Evolutionary conservation across 2,113 vertebrate genomes (phyloP), one percentile per base, ranked within the genome.

Genomic region (Campylomormyrus tamandua): DNA sequence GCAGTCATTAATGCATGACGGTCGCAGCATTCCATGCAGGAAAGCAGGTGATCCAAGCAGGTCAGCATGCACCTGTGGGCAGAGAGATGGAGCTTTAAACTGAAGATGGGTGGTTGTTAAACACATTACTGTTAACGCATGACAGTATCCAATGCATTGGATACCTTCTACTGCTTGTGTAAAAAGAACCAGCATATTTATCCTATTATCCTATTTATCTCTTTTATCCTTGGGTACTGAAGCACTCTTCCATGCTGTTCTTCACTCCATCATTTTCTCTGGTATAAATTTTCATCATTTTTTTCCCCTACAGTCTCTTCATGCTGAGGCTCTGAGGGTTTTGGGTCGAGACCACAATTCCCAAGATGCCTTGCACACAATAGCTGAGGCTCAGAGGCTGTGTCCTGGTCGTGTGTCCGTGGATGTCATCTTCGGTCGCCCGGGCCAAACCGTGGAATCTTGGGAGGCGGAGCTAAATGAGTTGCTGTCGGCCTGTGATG

Each of bases 391-490:
- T 0, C 93, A 89, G 89, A 89, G 11, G 49, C 93, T 98, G 8
- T 97, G 97, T 45, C 97, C 97, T 0, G 96, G 98, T 31, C 93
- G 94, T 0, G 97, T 97, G 0, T 99, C 98, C 0, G 94, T 97
- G 3, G 98, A 99, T 53, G 91, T 99, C 89, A 96, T 99, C 94
- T 97, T 99, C 0, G 97, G 98, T 8, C 96, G 97, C n/a, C 98
- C 98, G 0, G 92, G 92, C 0, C 98, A 99, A 93, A 97, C 92
- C 0, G 6, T 46, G 35, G 92, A 53, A 1, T 93, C 94, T 0
- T 99, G 98, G 98, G 94, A 95, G 3, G 48, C 3, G 0, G 93
- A 95, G 91, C 90, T 99, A 91, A 93, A 91, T 48, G 92, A 92
- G 0, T 92, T 97, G n/a, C 89, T 99, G 88, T 24, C 0, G 19